Conservation (phyloP, 1,140 invertebrate species). For the Caerostris darwini region DNA sequence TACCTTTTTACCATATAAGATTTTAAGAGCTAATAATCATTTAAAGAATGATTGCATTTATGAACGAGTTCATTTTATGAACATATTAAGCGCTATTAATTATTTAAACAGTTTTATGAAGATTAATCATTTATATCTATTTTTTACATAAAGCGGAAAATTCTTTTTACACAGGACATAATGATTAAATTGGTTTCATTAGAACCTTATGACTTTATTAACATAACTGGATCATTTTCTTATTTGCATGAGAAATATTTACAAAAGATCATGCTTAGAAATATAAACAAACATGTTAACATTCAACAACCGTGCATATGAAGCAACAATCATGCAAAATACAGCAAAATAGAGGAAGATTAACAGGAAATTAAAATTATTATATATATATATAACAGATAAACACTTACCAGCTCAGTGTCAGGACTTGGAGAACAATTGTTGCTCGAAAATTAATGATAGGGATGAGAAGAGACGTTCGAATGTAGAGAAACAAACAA, state of each 20-base stretch:
- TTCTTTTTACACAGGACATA: too few relatives aligned
- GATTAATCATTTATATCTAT: too few relatives aligned
- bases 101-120: too few relatives aligned
- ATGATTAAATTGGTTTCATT: too few relatives aligned
- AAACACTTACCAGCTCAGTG: constrained; percentile 51
- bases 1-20: too few relatives aligned
- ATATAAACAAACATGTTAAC: constrained; percentile 5
- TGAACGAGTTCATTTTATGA: too few relatives aligned
- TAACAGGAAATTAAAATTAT: neutral
- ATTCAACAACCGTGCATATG: constrained; percentile 29
- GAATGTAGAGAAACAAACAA: constrained; percentile 58
- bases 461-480: constrained; percentile 32
- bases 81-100: too few relatives aligned
- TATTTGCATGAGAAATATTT: neutral
- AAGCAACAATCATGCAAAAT: neutral
- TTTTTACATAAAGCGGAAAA: too few relatives aligned
- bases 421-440: neutral
- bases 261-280: neutral
- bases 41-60: too few relatives aligned
- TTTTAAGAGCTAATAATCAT: too few relatives aligned
- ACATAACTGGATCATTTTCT: neutral
- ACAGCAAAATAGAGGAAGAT: neutral
- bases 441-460: constrained; percentile 20
- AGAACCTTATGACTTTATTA: too few relatives aligned
- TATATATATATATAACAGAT: neutral